Conservation (phyloP, 2,113 vertebrate genomes). For the Okapia johnstoni region DNA sequence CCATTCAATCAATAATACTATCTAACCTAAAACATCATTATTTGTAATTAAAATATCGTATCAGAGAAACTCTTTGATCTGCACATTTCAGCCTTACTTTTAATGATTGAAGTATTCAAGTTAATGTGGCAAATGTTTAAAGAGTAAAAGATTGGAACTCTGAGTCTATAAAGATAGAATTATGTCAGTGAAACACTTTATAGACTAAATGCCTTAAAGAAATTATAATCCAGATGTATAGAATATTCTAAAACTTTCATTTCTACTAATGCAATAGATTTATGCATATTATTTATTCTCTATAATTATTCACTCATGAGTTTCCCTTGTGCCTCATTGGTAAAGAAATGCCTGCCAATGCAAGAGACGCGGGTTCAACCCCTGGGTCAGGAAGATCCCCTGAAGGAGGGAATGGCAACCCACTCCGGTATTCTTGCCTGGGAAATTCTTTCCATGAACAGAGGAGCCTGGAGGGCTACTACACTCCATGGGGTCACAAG, state of each 20-base stretch:
- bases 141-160: neutral
- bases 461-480: neutral
- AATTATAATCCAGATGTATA: neutral
- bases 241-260: neutral
- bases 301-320: neutral
- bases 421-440: neutral
- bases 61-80: neutral
- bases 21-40: neutral
- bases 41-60: constrained; percentile 23
- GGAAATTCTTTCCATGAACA: neutral
- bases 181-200: neutral
- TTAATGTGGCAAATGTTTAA: neutral
- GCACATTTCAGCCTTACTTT: neutral
- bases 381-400: neutral
- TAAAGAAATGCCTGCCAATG: neutral
- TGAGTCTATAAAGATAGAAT: neutral
- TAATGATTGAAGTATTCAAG: neutral
- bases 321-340: neutral
- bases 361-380: neutral
- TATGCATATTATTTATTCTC: neutral
- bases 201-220: neutral
- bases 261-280: neutral
- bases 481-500: neutral
- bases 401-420: neutral
- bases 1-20: neutral